A percentile compares a stretch with the other conserved stretches of the same genome.
These are phyloP conservation scores for Cephalopachus bancanus DNA, from an alignment of 2,797 vertebrate genomes.

Conservation along the genomic window DNA sequence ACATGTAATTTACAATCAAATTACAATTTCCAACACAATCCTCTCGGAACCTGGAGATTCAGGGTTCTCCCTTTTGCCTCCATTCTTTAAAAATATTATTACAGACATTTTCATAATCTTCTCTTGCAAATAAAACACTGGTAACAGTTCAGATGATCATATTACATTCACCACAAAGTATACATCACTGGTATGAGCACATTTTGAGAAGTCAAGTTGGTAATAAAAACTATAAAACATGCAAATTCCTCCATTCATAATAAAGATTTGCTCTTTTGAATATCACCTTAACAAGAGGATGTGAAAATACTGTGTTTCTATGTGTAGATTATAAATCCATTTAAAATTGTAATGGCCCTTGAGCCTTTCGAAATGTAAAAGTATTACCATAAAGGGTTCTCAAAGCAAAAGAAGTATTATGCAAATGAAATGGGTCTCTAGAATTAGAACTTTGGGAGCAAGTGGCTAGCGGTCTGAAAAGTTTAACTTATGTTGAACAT, in stretches of 20 bases:
- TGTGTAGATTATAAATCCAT: conserved; percentile 38
- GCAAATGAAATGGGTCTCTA: conserved; percentile 56
- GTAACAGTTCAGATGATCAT: not conserved
- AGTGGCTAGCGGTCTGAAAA: not conserved
- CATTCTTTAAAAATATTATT: conserved; percentile 30
- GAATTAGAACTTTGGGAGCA: conserved; percentile 60
- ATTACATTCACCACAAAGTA: not conserved
- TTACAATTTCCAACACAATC: not conserved
- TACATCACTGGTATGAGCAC: not conserved
- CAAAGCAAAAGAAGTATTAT: conserved; percentile 62
- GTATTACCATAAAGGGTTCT: conserved; percentile 49
- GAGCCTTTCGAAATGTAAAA: conserved; percentile 57
- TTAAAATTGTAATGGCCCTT: conserved; percentile 60
- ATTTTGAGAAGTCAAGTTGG: not conserved
- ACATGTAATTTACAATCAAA: conserved; percentile 29
- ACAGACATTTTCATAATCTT: conserved; percentile 48
- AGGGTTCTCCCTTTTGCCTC: not conserved
- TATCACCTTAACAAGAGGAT: conserved; percentile 17
- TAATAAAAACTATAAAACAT: conserved; percentile 34
- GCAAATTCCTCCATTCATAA: conserved; percentile 3
- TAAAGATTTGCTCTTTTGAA: conserved; percentile 45
- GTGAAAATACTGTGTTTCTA: not conserved
- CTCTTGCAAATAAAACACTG: conserved; percentile 13
- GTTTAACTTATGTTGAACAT: conserved; percentile 53
- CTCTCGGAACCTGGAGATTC: not conserved